Evolutionary conservation across 2,113 vertebrate species (phyloP), one percentile per base, ranked within the genome.

Genomic region (Chitala chitala): DNA sequence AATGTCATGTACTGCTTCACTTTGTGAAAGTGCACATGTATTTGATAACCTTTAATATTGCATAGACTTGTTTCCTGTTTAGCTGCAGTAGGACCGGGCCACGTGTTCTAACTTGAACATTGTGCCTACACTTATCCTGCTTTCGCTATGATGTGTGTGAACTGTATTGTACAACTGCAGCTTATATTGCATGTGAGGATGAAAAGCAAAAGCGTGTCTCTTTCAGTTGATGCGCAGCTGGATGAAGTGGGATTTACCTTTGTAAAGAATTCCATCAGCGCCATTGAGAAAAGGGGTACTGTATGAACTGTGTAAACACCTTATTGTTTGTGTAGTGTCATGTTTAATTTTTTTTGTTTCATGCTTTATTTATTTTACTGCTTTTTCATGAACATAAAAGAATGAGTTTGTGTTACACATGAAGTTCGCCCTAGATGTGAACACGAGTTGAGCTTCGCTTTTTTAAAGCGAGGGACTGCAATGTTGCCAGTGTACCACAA

Each of bases 251-350:
- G 96, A 5, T 89, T 96, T 79, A 85, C 84, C 46, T 84, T 98
- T 88, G 86, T 99, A 83, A 94, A 89, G 89, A 97, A 96, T 74
- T 94, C 94, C 75, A 95, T 99, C 85, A 90, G 79, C 72, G 96
- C 94, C 42, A 87, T 98, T 73, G 97, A 98, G 82, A 91, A 84
- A 17, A 91, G 95, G 94, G 96, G 97, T 99, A 91, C 93, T 24
- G 53, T 5, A 77, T 59, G 29, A 44, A 58, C 2, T 10, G 22
- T 48, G 20, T 20, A 51, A 2, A 26, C 3, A 44, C 5, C 7
- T 46, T n/a, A n/a, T n/a, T n/a, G n/a, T n/a, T n/a, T n/a, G n/a
- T n/a, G n/a, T n/a, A n/a, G 8, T 29, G 38, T 40, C 36, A 29
- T 20, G 13, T 66, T 42, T 26, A 26, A 31, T 40, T 68, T 24